A percentile compares a stretch with the other conserved stretches of the same genome.
phyloP scores from a whole-genome alignment of 2,113 vertebrate genomes.

The Crotalus tigris region DNA sequence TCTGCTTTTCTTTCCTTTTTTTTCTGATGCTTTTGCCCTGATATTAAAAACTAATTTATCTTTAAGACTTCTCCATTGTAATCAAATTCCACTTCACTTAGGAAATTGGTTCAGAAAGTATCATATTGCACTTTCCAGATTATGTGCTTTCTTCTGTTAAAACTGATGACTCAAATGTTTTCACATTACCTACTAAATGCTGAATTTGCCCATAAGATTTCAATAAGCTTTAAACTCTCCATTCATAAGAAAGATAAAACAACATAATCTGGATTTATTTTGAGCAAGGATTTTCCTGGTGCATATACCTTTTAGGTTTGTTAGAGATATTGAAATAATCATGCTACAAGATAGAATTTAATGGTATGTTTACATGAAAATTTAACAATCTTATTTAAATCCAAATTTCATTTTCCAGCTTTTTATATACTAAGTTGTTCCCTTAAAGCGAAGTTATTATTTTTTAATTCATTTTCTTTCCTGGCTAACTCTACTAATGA shows the following conservation, averaged over 20 bases:
- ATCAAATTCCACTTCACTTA: not conserved
- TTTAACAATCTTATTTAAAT: not conserved
- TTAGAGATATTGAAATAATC: not conserved
- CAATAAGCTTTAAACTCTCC: not conserved
- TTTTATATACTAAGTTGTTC: not conserved
- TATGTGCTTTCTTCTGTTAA: not conserved
- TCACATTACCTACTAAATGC: not conserved
- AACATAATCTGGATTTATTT: not conserved
- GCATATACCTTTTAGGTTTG: not conserved
- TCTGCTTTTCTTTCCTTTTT: not conserved
- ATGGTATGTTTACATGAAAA: not conserved
- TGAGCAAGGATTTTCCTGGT: not conserved
- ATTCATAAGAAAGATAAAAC: not conserved
- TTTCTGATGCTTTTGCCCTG: not conserved
- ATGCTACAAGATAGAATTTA: not conserved
- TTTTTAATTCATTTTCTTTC: not conserved
- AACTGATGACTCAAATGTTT: not conserved
- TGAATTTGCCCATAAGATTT: not conserved
- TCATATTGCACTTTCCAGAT: not conserved
- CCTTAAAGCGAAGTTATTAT: not conserved
- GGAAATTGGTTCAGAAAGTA: not conserved
- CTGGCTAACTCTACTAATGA: not conserved
- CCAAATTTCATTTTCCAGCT: not conserved
- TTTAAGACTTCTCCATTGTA: not conserved
- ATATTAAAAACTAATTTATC: not conserved